Evolutionary conservation across 2,888 invertebrate species (phyloP).

Genomic region (Torymus aiolomorphi): DNA sequence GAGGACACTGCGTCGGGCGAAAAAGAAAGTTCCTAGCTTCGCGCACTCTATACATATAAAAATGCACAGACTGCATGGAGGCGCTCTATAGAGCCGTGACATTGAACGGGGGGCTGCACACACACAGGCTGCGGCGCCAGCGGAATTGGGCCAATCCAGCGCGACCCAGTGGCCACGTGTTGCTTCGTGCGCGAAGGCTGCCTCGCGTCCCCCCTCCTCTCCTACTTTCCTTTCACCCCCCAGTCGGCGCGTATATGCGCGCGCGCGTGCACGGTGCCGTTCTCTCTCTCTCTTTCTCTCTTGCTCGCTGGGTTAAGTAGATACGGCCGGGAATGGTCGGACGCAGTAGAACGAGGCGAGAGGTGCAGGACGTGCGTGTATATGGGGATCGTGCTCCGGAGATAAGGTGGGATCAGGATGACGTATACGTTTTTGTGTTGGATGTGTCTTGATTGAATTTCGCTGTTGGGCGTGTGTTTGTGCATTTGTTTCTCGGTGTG

Average conservation of each 20-base stretch:
- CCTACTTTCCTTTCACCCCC: neutral
- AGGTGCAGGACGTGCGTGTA: too few relatives aligned
- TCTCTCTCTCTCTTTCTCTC: neutral
- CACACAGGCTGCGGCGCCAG: constrained; percentile 9
- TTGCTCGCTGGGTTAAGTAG: neutral
- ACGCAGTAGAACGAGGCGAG: neutral
- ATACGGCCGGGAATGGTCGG: constrained; percentile 29
- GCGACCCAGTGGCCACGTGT: constrained; percentile 55
- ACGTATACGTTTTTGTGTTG: too few relatives aligned
- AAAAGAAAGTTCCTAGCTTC: too few relatives aligned
- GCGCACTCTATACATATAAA: too few relatives aligned
- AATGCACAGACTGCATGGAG: neutral
- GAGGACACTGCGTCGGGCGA: too few relatives aligned
- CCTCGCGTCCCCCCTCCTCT: neutral
- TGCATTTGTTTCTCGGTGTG: too few relatives aligned
- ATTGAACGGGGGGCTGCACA: constrained; percentile 44
- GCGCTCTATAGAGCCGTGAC: constrained; percentile 42
- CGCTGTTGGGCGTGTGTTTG: too few relatives aligned
- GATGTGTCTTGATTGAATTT: too few relatives aligned
- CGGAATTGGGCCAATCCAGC: constrained; percentile 56
- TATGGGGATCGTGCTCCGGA: too few relatives aligned
- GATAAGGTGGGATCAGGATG: too few relatives aligned
- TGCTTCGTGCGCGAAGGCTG: constrained; percentile 42
- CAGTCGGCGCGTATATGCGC: too few relatives aligned
- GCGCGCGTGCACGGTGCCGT: neutral